phyloP scores from a whole-genome alignment of 2,797 vertebrate species.

The Phrynocephalus forsythii region DNA sequence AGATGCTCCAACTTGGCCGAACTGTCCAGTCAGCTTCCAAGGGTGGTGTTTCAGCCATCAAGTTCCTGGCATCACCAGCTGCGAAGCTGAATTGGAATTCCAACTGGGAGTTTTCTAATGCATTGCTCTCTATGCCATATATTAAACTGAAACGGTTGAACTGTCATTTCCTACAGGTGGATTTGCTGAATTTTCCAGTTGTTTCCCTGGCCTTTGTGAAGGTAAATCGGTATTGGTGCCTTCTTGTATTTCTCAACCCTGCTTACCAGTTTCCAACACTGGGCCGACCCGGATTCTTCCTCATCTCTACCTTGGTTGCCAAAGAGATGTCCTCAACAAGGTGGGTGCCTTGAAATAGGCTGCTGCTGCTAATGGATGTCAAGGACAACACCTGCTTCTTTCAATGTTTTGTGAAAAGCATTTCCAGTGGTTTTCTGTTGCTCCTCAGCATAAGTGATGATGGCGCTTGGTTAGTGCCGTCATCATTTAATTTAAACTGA shows the following conservation, averaged over 20 bases:
- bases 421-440: not conserved
- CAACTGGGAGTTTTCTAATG: not conserved
- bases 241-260: constrained; percentile 91
- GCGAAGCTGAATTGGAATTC: no score
- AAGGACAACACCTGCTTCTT: not conserved
- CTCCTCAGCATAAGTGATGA: not conserved
- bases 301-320: constrained; percentile 96
- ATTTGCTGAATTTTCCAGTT: constrained; percentile 89
- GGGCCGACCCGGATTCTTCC: constrained; percentile 95
- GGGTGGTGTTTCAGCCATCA: not conserved
- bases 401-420: not conserved
- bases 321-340: constrained; percentile 95
- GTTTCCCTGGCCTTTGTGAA: constrained; percentile 94
- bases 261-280: constrained; percentile 85
- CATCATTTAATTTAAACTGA: not conserved
- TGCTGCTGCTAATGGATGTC: constrained; percentile 3
- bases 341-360: constrained; percentile 72
- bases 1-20: no score
- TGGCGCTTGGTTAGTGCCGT: not conserved
- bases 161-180: constrained; percentile 83
- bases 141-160: not conserved
- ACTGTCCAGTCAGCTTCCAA: no score
- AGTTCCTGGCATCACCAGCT: not conserved
- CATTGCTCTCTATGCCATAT: not conserved
- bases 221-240: constrained; percentile 89